These are phyloP conservation scores for Metopolophium dirhodum DNA, from an alignment of 1,140 invertebrate genomes.

Conservation along the genomic window DNA sequence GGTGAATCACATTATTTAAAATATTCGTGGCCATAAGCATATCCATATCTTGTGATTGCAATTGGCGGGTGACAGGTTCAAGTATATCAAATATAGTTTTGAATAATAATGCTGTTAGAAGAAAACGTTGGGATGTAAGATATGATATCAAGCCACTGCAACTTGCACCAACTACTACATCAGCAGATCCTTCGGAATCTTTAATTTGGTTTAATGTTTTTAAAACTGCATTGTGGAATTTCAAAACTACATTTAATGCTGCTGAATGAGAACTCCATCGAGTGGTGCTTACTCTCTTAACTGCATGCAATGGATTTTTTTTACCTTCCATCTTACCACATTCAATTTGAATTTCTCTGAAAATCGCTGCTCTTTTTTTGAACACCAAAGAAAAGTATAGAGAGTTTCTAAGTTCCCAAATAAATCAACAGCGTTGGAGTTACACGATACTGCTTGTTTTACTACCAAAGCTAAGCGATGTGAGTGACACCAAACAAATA, in stretches of 20 bases:
- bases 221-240: neutral
- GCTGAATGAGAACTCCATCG: neutral
- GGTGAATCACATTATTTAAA: neutral
- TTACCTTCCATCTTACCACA: neutral
- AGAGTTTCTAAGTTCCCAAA: neutral
- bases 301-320: neutral
- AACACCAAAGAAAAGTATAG: neutral
- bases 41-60: neutral
- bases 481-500: slow-evolving; percentile 59
- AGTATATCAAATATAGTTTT: neutral
- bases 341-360: neutral
- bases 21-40: slow-evolving; percentile 8
- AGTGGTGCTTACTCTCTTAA: neutral
- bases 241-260: neutral
- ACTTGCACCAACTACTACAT: neutral
- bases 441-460: neutral
- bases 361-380: neutral
- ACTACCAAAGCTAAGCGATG: slow-evolving; percentile 59
- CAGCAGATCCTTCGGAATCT: neutral
- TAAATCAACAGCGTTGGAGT: neutral
- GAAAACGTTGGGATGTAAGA: neutral
- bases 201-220: neutral
- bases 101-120: neutral
- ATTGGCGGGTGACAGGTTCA: neutral
- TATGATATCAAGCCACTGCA: neutral